phyloP scores from a whole-genome alignment of 2,888 invertebrate species.

The Phengaris arion region DNA sequence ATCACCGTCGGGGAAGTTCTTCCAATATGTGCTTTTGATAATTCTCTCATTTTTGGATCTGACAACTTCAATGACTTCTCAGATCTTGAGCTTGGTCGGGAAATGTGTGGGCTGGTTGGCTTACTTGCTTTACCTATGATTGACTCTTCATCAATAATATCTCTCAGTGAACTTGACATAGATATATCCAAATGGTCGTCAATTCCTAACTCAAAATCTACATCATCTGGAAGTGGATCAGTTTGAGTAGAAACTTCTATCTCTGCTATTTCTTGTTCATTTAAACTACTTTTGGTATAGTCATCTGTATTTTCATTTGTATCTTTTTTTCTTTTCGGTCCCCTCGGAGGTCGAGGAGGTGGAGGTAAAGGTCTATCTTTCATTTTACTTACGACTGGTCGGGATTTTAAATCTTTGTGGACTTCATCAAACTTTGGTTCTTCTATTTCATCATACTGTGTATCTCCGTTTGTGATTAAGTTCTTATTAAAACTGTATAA shows the following conservation, averaged over 20 bases:
- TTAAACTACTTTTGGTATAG: constrained; percentile 43
- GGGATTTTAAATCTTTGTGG: constrained; percentile 84
- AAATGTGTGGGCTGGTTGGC: constrained; percentile 70
- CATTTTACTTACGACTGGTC: constrained; percentile 89
- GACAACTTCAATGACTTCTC: constrained; percentile 79
- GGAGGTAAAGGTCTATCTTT: constrained; percentile 91
- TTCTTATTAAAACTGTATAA: constrained; percentile 74
- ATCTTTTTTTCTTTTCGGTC: constrained; percentile 67
- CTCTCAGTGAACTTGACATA: constrained; percentile 69
- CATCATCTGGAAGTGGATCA: constrained; percentile 89
- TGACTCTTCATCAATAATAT: constrained; percentile 76
- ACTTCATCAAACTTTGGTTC: constrained; percentile 79
- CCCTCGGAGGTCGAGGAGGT: constrained; percentile 90
- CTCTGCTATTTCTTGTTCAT: constrained; percentile 74
- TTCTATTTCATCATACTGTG: constrained; percentile 82
- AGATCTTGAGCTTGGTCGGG: constrained; percentile 76
- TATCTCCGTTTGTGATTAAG: constrained; percentile 61
- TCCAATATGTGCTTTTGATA: constrained; percentile 76
- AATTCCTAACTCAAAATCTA: constrained; percentile 81
- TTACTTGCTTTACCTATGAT: constrained; percentile 71
- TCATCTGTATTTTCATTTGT: constrained; percentile 44
- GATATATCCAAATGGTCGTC: constrained; percentile 71
- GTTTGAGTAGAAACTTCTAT: constrained; percentile 91
- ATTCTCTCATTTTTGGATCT: constrained; percentile 76
- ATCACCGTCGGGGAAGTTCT: constrained; percentile 82